Evolutionary conservation across 2,888 invertebrate species (phyloP), one percentile per base, ranked within the genome.

Genomic region (Spisula subtruncata): DNA sequence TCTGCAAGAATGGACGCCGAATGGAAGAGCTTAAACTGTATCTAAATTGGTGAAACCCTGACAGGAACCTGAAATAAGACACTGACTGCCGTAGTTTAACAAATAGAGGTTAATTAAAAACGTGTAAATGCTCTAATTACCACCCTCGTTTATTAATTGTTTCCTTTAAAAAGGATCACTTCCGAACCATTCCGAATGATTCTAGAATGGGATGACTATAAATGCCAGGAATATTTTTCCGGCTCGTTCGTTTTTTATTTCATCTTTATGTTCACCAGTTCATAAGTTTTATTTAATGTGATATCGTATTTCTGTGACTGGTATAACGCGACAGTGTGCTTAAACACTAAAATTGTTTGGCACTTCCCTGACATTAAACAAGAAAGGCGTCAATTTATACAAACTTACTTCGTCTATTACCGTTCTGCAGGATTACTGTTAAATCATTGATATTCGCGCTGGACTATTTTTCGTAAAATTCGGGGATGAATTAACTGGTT

Each of bases 61-160:
- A 35, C 16, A 6, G 35, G 32, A 16, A 75, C 32, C 16, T 32
- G 75, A 35, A 75, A 75, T 75, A 2, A 75, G 75, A 75, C 32
- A 75, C 75, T 75, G 35, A 75, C 25, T 75, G 4, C 1, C 32
- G 14, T 32, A 35, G 75, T 32, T 75, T 2, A 16, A 18, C 75
- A 32, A 75, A 35, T 75, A 35, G 32, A 32, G 75, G 75, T 32
- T 75, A 6, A 75, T 75, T 75, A 75, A 32, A 75, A 75, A 8
- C 14, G 1, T 75, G 35, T 75, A 75, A 75, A 75, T 35, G 35
- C 35, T 35, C 75, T 75, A 75, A 75, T 75, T 32, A 75, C 75
- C 75, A 35, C 29, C 75, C 32, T 75, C 29, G 32, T 75, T 35
- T 75, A 75, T 29, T 75, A 75, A 75, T 75, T 75, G 75, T 75